Evolutionary conservation across 2,113 vertebrate genomes (phyloP).

Genomic region (Centropristis striata): DNA sequence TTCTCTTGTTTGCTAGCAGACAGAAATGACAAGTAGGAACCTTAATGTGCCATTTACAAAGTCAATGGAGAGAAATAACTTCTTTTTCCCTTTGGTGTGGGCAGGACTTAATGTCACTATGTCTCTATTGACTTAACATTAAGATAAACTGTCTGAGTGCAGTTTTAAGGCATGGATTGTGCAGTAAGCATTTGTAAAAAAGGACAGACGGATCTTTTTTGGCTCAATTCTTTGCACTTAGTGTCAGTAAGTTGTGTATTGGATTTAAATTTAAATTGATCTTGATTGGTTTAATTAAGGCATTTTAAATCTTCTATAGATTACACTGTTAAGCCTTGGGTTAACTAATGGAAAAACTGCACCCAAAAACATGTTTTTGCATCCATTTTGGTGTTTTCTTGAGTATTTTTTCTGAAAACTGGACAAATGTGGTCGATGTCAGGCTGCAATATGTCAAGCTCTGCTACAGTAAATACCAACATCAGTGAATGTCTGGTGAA

Average conservation of each 20-base stretch:
- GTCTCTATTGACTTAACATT: too few relatives aligned
- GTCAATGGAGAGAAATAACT: too few relatives aligned
- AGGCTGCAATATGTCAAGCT: neutral
- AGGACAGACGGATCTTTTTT: neutral
- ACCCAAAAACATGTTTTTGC: neutral
- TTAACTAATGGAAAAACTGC: neutral
- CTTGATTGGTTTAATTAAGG: neutral
- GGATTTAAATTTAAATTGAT: neutral
- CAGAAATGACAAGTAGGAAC: too few relatives aligned
- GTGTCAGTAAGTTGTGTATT: neutral
- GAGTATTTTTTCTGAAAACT: neutral
- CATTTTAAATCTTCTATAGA: neutral
- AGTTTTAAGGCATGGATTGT: neutral
- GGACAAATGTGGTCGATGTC: neutral
- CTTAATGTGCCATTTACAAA: too few relatives aligned
- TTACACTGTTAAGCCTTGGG: neutral
- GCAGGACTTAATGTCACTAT: too few relatives aligned
- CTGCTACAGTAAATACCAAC: neutral
- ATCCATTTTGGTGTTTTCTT: neutral
- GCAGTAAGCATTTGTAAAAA: neutral
- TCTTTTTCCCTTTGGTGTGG: too few relatives aligned
- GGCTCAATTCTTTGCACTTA: neutral
- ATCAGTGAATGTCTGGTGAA: neutral
- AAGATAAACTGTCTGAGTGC: neutral
- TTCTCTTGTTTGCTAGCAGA: too few relatives aligned